A percentile compares a stretch with the other conserved stretches of the same genome.
phyloP scores from a whole-genome alignment of 1,140 invertebrate genomes.

The Trichogramma pretiosum region DNA sequence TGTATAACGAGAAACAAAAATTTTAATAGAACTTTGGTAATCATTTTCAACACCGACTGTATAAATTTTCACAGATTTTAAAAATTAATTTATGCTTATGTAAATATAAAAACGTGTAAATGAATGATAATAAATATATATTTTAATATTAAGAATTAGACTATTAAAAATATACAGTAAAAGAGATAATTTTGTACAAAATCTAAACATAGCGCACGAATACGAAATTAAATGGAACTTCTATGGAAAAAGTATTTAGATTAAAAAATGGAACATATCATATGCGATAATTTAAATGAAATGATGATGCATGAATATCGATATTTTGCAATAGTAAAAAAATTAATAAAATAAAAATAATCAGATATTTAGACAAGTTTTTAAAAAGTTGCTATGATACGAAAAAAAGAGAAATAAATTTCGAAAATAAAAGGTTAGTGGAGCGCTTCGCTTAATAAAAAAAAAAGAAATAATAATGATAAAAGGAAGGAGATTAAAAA shows the following conservation, averaged over 20 bases:
- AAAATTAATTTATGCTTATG: constrained; percentile 11
- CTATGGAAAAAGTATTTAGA: constrained; percentile 6
- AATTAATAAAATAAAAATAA: constrained; percentile 1
- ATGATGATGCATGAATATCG: constrained; percentile 11
- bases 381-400: too few relatives aligned
- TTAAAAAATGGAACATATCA: neutral
- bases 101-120: neutral
- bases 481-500: constrained; percentile 37
- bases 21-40: constrained; percentile 9
- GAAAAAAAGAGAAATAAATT: constrained; percentile 10
- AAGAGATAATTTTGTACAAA: constrained; percentile 12
- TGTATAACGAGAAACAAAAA: too few relatives aligned
- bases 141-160: constrained; percentile 12
- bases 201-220: constrained; percentile 17
- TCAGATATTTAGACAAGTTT: too few relatives aligned
- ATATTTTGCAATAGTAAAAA: constrained; percentile 3
- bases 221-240: too few relatives aligned
- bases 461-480: too few relatives aligned
- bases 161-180: too few relatives aligned
- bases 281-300: neutral
- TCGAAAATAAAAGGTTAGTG: constrained; percentile 19
- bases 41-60: constrained; percentile 22
- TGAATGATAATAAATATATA: constrained; percentile 4
- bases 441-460: constrained; percentile 24
- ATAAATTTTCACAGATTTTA: constrained; percentile 20